These are phyloP conservation scores for Campopleginae sp. DNA, from an alignment of 2,888 invertebrate genomes.

Conservation along the genomic window DNA sequence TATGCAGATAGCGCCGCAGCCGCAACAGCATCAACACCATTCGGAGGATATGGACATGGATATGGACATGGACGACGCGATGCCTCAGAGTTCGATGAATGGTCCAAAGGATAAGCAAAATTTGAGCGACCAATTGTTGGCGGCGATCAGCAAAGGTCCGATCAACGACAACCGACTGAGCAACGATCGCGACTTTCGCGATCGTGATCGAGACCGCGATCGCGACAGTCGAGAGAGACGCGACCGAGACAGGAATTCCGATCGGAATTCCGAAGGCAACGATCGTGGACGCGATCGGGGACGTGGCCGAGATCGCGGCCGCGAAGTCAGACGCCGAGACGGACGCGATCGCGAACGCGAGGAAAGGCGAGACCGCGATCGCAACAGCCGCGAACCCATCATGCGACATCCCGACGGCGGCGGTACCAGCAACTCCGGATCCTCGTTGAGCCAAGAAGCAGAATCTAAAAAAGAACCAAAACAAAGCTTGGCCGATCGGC, in stretches of 20 bases:
- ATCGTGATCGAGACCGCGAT: constrained; percentile 78
- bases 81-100: constrained; percentile 76
- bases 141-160: constrained; percentile 85
- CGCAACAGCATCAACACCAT: constrained; percentile 79
- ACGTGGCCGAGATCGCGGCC: constrained; percentile 80
- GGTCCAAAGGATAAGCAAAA: constrained; percentile 77
- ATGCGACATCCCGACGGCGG: constrained; percentile 74
- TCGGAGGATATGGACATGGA: constrained; percentile 94
- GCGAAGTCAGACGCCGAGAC: constrained; percentile 73
- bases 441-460: constrained; percentile 54
- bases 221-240: constrained; percentile 74
- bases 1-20: constrained; percentile 76
- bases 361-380: constrained; percentile 81
- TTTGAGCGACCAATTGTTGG: constrained; percentile 85
- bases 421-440: constrained; percentile 71
- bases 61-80: constrained; percentile 86
- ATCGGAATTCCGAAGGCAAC: constrained; percentile 73
- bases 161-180: constrained; percentile 73
- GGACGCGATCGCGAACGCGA: constrained; percentile 74
- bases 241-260: constrained; percentile 58
- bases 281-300: constrained; percentile 80
- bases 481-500: constrained; percentile 81
- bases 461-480: constrained; percentile 80
- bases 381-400: constrained; percentile 76
- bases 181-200: constrained; percentile 78